These are phyloP conservation scores for Chrysolina haemoptera DNA, from an alignment of 2,888 invertebrate genomes.

Conservation along the genomic window DNA sequence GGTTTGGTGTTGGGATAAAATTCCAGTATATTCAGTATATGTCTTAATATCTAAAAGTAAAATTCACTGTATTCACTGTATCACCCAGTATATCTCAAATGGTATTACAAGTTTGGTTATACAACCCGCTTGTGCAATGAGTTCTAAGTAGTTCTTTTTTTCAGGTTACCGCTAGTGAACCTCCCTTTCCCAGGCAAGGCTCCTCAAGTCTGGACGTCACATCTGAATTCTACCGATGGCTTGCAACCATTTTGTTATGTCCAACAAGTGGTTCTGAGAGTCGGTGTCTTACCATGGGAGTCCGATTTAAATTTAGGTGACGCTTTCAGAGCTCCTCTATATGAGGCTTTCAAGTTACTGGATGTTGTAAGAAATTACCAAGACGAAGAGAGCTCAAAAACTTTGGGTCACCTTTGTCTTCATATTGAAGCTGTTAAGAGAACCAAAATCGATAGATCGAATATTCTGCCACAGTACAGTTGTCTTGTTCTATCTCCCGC, in stretches of 20 bases:
- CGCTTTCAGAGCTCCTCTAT: conserved; percentile 92
- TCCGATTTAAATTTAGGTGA: conserved; percentile 87
- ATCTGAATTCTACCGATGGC: conserved; percentile 64
- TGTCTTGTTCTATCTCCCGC: conserved; percentile 94
- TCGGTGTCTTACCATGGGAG: conserved; percentile 91
- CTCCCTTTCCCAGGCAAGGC: conserved; percentile 92
- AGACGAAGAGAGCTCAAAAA: conserved; percentile 78
- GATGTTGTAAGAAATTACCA: conserved; percentile 91
- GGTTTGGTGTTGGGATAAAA: no score
- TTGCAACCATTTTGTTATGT: conserved; percentile 77
- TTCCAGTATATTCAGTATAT: no score
- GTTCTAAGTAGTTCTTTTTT: conserved; percentile 55
- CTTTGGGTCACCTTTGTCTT: conserved; percentile 86
- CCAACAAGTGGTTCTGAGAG: conserved; percentile 81
- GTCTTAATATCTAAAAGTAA: no score
- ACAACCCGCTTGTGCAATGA: no score
- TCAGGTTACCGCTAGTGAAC: conserved; percentile 87
- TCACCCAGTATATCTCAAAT: neutral
- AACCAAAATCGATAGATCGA: conserved; percentile 66
- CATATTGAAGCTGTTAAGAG: conserved; percentile 87
- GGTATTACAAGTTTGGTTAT: neutral
- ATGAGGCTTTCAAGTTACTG: conserved; percentile 89
- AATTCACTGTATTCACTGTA: no score
- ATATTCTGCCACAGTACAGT: conserved; percentile 89
- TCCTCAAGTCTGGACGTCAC: conserved; percentile 78